A percentile compares a stretch with the other conserved stretches of the same genome.
Conservation (phyloP, 2,113 vertebrate genomes). For the Chaenogobius annularis region DNA sequence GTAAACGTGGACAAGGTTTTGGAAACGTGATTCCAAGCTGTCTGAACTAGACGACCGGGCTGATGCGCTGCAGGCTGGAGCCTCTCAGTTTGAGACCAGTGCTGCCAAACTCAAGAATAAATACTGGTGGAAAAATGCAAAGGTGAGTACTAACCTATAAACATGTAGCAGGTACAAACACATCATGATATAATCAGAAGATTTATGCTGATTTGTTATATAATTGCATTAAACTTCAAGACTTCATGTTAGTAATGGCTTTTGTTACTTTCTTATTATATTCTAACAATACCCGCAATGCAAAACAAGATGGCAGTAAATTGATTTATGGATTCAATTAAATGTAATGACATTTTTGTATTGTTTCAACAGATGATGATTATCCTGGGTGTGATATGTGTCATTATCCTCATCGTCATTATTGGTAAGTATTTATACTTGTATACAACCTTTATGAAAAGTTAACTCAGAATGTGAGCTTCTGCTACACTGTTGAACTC, state of each 20-base stretch:
- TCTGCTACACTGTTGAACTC: not conserved
- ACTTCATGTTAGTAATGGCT: not conserved
- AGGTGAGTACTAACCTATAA: conserved; percentile 72
- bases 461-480: not conserved
- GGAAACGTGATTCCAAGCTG: conserved; percentile 96
- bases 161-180: not conserved
- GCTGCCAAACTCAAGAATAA: conserved; percentile 94
- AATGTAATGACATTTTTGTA: conserved; percentile 7
- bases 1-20: conserved; percentile 98
- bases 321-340: not conserved
- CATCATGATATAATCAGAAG: not conserved
- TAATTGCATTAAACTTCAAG: not conserved
- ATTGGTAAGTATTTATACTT: conserved; percentile 81
- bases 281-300: not conserved
- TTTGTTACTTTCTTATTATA: not conserved
- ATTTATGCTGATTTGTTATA: not conserved
- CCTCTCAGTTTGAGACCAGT: conserved; percentile 96
- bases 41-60: conserved; percentile 86
- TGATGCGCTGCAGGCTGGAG: conserved; percentile 82
- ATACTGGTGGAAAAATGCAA: conserved; percentile 96
- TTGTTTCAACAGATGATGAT: conserved; percentile 89
- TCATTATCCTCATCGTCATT: conserved; percentile 92
- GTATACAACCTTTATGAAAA: not conserved
- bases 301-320: not conserved
- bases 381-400: conserved; percentile 87